Evolutionary conservation across 2,888 invertebrate species (phyloP), one percentile per base, ranked within the genome.

Genomic region (Thecophora atra): DNA sequence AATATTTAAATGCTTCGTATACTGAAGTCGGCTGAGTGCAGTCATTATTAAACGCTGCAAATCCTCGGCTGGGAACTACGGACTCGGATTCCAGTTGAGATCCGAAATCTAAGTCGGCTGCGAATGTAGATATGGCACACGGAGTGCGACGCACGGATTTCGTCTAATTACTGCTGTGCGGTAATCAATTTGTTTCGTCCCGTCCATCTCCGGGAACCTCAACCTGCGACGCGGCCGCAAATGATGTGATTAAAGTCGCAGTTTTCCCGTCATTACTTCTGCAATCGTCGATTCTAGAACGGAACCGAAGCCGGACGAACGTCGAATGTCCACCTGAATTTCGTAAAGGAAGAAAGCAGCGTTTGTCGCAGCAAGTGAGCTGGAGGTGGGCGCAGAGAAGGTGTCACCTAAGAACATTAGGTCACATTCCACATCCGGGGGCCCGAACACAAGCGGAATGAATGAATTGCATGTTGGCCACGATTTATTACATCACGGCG

Each of bases 381-480:
- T 21, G 15, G 26, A 58, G 26, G 58, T 24, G 58, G 26, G 26
- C 24, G 30, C n/a, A n/a, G 42, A 62, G 44, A 70, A 62, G 62
- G 47, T 70, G 70, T 70, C 70, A 19, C 69, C 71, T 71, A 72
- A 74, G 72, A 73, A 72, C 75, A 76, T 75, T 75, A 74, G 75
- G 74, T 75, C 73, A 73, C 75, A 72, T 56, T 72, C 70, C 71
- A 75, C 75, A 73, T 76, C 76, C 76, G 74, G 70, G 58, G 71
- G 71, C n/a, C 58, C 65, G 24, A 68, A 68, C 63, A 70, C 60
- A 58, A 71, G 70, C 60, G 60, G 76, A 77, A 77, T 77, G 76
- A 68, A 75, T 52, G 74, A 74, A 77, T 77, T 76, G 77, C 77
- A 76, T 77, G 77, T 74, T 74, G 74, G 73, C 73, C n/a, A n/a